Conservation (phyloP, 2,888 invertebrate species). For the Hipparchia semele region DNA sequence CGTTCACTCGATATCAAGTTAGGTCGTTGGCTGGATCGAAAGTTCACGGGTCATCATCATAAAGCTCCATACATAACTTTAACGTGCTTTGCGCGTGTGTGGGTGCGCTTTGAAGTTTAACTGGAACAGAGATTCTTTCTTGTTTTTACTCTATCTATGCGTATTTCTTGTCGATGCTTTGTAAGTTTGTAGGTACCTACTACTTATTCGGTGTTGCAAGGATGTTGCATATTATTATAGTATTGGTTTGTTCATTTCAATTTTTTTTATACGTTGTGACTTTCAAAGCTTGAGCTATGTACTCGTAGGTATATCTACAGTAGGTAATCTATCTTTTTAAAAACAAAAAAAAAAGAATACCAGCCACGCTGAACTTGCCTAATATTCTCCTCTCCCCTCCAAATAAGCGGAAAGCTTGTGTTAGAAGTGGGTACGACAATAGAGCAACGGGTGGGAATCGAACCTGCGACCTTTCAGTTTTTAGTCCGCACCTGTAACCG, state of each 20-base stretch:
- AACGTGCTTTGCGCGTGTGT: slow-evolving; percentile 1
- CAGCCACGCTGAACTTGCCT: no score
- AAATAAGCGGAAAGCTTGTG: no score
- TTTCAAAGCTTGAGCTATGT: neutral
- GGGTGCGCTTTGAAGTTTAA: slow-evolving; percentile 23
- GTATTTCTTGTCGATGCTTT: neutral
- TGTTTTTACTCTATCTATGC: neutral
- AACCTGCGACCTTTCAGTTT: no score
- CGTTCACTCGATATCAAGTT: slow-evolving; percentile 66
- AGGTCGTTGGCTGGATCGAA: slow-evolving; percentile 67
- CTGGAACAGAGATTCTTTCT: slow-evolving; percentile 14
- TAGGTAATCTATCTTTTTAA: no score
- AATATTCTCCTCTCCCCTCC: no score
- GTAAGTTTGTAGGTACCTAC: neutral
- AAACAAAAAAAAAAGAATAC: no score
- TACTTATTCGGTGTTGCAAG: neutral
- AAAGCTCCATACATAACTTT: slow-evolving; percentile 38
- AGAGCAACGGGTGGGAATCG: no score
- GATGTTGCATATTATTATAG: neutral
- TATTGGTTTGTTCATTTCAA: neutral
- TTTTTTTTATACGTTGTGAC: neutral
- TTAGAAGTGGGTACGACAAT: no score
- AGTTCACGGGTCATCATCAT: slow-evolving; percentile 57
- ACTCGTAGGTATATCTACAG: no score
- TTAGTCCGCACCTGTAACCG: no score